phyloP scores from a whole-genome alignment of 2,797 vertebrate genomes.

The Microcaecilia unicolor region DNA sequence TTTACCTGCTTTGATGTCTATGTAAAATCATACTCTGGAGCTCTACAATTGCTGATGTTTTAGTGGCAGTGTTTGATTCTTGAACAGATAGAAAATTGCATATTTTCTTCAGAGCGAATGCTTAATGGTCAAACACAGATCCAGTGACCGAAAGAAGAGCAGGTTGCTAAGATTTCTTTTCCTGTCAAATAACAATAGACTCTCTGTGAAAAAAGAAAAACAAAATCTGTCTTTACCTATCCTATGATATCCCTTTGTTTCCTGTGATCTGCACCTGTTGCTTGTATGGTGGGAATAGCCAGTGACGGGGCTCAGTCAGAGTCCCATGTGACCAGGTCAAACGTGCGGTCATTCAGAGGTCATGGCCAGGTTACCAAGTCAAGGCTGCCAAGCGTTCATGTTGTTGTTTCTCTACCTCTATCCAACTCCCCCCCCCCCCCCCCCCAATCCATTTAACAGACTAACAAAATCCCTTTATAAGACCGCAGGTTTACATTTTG shows the following conservation, averaged over 20 bases:
- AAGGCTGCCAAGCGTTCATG: conserved; percentile 49
- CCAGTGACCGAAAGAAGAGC: background rate
- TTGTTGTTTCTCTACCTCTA: conserved; percentile 38
- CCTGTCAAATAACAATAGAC: background rate
- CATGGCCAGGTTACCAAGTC: conserved; percentile 69
- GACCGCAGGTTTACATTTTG: conserved; percentile 27
- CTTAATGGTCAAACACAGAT: background rate
- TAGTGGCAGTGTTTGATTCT: background rate
- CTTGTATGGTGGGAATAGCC: conserved; percentile 41
- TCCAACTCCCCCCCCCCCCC: conserved; percentile 10
- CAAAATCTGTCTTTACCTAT: conserved; percentile 25
- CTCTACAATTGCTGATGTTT: too few species aligned
- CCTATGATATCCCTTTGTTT: conserved; percentile 23
- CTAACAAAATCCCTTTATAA: conserved; percentile 1
- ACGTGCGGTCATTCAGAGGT: conserved; percentile 59
- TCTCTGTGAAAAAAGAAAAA: background rate
- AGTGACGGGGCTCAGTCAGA: conserved; percentile 41
- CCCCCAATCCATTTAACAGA: conserved; percentile 9
- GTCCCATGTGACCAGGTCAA: conserved; percentile 54
- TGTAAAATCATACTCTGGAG: too few species aligned
- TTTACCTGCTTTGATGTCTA: too few species aligned
- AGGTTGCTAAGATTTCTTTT: background rate
- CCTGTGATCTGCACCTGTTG: conserved; percentile 61
- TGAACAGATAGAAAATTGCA: accelerated
- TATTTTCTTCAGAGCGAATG: background rate